Base-by-base conservation (phyloP, 2,113 vertebrate species). In the Siniperca chuatsi region DNA sequence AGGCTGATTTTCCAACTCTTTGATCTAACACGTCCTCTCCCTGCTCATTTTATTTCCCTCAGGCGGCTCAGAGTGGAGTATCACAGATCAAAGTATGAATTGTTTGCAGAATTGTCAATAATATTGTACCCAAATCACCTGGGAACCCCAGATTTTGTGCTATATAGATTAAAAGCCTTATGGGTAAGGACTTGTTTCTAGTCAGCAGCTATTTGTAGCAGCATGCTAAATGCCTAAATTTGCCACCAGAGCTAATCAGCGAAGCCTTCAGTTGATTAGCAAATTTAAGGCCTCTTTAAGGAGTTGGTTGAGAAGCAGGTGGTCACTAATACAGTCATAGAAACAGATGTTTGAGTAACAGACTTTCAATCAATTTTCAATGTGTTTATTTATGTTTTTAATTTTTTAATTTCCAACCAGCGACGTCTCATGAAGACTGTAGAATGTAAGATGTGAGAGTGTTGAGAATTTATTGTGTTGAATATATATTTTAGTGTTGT, bases 51-150 rank as follows among this genome's bases (percentile, higher is more conserved):
- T 6, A 52, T 60, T 58, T 50, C 60, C 29, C 21, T 23, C 8
- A 9, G 25, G 75, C 52, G 12, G 9, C 60, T 78, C n/a, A 1
- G 46, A 46, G 64, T n/a, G 15, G 29, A 33, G 6, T 2, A 23
- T 52, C 15, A 23, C n/a, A n/a, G 20, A 46, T 70, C 65, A 62
- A 70, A 83, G 35, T 42, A 64, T 54, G 13, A 64, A 55, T 37
- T 52, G 37, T 83, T 71, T 64, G 46, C 20, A 20, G 33, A 54
- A 35, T 5, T 18, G 35, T 33, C 46, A 35, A 18, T 54, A 62
- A 44, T 42, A 16, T 52, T 15, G 16, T 23, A 55, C 18, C 35
- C 46, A 54, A n/a, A 57, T 57, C 9, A 1, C 69, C 35, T n/a
- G 13, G 40, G 11, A 12, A 46, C 21, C 37, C 0, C 20, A 37